Conservation (phyloP, 2,113 vertebrate genomes). For the Nyctereutes procyonoides region DNA sequence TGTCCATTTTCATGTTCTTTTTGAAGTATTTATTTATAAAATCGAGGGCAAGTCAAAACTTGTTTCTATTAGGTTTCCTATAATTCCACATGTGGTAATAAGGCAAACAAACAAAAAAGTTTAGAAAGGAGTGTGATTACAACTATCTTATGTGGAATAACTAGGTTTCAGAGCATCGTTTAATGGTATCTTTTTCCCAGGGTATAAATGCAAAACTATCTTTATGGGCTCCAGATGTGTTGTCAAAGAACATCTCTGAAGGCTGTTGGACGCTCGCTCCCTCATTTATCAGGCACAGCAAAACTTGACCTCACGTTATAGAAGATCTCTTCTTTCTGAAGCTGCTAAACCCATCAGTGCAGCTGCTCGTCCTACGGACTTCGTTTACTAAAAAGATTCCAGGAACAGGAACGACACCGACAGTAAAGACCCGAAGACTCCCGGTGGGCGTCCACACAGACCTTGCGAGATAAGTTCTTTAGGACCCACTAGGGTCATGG, state of each 20-base stretch:
- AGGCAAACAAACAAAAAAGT: not conserved
- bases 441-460: not conserved
- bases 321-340: conserved; percentile 14
- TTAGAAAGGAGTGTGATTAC: not conserved
- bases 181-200: not conserved
- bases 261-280: not conserved
- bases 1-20: conserved; percentile 1
- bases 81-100: not conserved
- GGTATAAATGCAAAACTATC: conserved; percentile 47
- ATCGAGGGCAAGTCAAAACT: not conserved
- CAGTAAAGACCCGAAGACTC: not conserved
- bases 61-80: not conserved
- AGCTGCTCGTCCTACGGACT: not conserved
- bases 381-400: not conserved
- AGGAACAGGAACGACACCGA: not conserved
- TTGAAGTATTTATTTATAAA: not conserved
- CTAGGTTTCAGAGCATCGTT: conserved; percentile 13
- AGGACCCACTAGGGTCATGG: not conserved
- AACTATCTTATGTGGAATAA: not conserved
- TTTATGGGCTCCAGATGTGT: conserved; percentile 69
- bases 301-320: not conserved
- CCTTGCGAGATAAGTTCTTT: not conserved
- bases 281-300: not conserved
- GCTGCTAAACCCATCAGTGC: not conserved
- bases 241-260: conserved; percentile 41